Conservation (phyloP, 2,888 invertebrate genomes). For the Drosophila macrospina region DNA sequence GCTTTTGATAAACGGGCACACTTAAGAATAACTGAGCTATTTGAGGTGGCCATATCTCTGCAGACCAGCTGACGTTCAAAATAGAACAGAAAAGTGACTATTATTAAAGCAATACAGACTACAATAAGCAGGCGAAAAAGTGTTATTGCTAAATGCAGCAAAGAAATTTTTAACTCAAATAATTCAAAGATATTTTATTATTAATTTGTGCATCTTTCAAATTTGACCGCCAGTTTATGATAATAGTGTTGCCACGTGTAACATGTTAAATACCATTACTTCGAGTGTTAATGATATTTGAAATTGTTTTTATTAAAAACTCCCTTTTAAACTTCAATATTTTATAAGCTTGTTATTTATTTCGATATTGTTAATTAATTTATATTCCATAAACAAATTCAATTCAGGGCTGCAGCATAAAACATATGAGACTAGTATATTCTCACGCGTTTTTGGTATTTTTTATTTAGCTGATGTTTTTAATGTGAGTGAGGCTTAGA, state of each 20-base stretch:
- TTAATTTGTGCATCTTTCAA: not conserved
- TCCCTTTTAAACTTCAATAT: not conserved
- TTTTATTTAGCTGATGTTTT: not conserved
- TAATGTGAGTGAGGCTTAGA: slow-evolving; percentile 35
- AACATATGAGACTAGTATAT: slow-evolving; percentile 14
- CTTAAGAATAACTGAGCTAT: not conserved
- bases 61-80: not conserved
- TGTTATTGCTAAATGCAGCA: not conserved
- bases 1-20: not conserved
- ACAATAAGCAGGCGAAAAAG: not conserved
- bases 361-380: not conserved
- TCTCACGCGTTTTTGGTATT: slow-evolving; percentile 55
- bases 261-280: not conserved
- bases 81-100: too few species aligned
- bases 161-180: not conserved
- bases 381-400: not conserved
- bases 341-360: not conserved
- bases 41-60: not conserved
- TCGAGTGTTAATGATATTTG: not conserved
- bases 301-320: not conserved
- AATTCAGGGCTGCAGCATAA: slow-evolving; percentile 6
- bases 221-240: not conserved
- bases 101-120: too few species aligned
- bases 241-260: not conserved
- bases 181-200: not conserved